Conservation (phyloP, 2,888 invertebrate species). For the Cancer borealis region DNA sequence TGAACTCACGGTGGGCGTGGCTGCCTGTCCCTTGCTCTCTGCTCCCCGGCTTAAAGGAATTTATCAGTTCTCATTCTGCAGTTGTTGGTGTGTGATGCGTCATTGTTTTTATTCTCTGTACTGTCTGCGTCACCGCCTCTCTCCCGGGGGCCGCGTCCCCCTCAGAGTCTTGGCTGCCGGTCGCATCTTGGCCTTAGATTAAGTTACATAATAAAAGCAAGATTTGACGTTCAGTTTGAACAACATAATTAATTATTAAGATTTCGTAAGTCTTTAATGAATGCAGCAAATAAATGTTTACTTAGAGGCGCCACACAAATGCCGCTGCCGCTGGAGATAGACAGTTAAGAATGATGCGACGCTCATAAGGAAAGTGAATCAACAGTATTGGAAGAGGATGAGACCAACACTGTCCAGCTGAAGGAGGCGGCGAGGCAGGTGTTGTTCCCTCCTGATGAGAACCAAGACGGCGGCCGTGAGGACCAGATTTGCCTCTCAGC, state of each 20-base stretch:
- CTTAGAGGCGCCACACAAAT: not conserved
- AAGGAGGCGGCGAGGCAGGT: not conserved
- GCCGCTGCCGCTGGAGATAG: not conserved
- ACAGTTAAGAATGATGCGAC: not conserved
- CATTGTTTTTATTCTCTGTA: not conserved
- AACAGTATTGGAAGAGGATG: not conserved
- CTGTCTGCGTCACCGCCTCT: not conserved
- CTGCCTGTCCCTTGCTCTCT: not conserved
- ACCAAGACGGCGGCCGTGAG: not conserved
- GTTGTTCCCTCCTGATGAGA: not conserved
- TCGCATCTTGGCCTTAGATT: not conserved
- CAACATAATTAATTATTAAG: not conserved
- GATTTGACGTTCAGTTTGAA: conserved; percentile 15
- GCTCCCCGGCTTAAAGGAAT: not conserved
- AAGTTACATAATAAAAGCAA: conserved; percentile 11
- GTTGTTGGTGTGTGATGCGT: conserved; percentile 3
- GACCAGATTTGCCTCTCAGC: not conserved
- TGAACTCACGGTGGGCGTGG: not conserved
- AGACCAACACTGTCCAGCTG: not conserved
- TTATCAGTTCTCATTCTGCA: not conserved
- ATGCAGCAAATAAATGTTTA: not conserved
- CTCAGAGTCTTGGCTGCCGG: not conserved
- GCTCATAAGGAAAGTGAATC: too few species aligned
- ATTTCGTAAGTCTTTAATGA: not conserved
- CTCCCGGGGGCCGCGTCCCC: not conserved